Conservation (phyloP, 1,140 invertebrate species). For the Brachionus angularis region DNA sequence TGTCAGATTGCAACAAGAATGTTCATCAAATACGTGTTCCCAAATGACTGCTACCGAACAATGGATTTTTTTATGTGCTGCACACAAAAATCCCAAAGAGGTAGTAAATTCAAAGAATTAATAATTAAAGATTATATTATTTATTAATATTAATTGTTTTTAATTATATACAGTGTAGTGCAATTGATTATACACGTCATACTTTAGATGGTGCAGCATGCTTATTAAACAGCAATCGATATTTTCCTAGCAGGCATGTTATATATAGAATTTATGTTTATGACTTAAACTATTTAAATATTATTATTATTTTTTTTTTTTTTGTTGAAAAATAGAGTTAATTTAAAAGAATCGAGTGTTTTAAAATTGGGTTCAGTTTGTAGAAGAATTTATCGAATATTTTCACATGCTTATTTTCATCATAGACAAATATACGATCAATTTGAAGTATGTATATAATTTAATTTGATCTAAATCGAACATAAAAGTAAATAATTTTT, state of each 20-base stretch:
- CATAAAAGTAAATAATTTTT: too few relatives aligned
- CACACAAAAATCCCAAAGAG: slow-evolving; percentile 98
- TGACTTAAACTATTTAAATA: background rate
- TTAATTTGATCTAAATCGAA: too few relatives aligned
- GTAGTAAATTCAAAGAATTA: too few relatives aligned
- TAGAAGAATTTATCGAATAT: slow-evolving; percentile 95
- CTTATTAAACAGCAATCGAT: slow-evolving; percentile 97
- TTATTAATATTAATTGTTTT: slow-evolving; percentile 44
- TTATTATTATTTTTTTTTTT: background rate
- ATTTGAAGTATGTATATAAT: slow-evolving; percentile 73
- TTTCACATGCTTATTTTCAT: slow-evolving; percentile 98
- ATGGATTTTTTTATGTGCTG: slow-evolving; percentile 99
- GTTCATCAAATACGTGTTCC: slow-evolving; percentile 88
- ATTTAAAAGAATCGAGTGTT: slow-evolving; percentile 96
- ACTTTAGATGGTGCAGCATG: slow-evolving; percentile 98
- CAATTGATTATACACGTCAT: slow-evolving; percentile 97
- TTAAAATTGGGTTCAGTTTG: slow-evolving; percentile 96
- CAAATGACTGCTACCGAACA: slow-evolving; percentile 99
- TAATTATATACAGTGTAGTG: slow-evolving; percentile 73
- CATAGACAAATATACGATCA: slow-evolving; percentile 93
- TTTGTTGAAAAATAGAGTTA: slow-evolving; percentile 69
- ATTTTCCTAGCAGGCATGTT: slow-evolving; percentile 78
- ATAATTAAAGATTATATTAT: slow-evolving; percentile 3
- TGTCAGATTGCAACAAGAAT: slow-evolving; percentile 77
- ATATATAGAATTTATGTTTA: too few relatives aligned